phyloP scores from a whole-genome alignment of 1,140 invertebrate species.

The Mya arenaria region DNA sequence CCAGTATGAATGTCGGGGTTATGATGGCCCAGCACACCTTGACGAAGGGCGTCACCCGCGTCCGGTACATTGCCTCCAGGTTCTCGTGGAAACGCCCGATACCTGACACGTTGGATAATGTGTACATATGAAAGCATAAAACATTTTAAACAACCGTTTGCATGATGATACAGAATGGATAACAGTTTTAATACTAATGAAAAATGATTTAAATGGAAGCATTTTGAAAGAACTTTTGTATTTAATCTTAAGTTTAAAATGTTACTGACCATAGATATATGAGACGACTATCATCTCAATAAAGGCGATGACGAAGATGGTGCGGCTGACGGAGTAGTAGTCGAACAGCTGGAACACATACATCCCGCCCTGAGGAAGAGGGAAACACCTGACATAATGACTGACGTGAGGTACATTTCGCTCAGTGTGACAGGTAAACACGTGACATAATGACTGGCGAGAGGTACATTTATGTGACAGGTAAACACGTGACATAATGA shows the following conservation, averaged over 20 bases:
- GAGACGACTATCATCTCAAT: slow-evolving; percentile 88
- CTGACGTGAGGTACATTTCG: too few species aligned
- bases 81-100: slow-evolving; percentile 85
- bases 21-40: slow-evolving; percentile 85
- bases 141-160: too few species aligned
- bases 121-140: too few species aligned
- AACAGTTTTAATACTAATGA: too few species aligned
- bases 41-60: slow-evolving; percentile 83
- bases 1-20: slow-evolving; percentile 85
- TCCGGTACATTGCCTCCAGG: slow-evolving; percentile 86
- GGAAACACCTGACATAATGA: background rate
- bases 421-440: too few species aligned
- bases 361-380: slow-evolving; percentile 85
- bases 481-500: too few species aligned
- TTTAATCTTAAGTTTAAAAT: too few species aligned
- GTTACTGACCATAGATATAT: slow-evolving; percentile 91
- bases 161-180: too few species aligned
- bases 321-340: slow-evolving; percentile 87
- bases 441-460: too few species aligned
- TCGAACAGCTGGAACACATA: slow-evolving; percentile 89
- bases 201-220: background rate
- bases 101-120: slow-evolving; percentile 77
- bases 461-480: too few species aligned
- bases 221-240: too few species aligned
- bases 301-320: slow-evolving; percentile 88